A percentile compares a stretch with the other conserved stretches of the same genome.
Conservation (phyloP, 2,888 invertebrate species). For the Apodemia zela region DNA sequence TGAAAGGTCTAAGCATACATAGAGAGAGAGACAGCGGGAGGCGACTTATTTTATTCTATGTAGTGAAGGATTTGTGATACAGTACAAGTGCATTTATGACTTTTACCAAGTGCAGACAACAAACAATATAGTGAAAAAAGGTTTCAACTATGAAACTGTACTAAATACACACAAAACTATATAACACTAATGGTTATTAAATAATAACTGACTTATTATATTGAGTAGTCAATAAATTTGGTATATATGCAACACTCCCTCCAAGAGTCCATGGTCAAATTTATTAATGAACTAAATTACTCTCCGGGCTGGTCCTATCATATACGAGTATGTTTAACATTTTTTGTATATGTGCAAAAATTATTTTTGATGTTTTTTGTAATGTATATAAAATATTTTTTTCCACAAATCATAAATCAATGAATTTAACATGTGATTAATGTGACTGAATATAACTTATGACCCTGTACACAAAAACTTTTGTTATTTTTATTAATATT, state of each 20-base stretch:
- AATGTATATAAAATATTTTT: slow-evolving; percentile 39
- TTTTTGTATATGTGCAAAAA: not conserved
- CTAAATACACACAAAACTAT: not conserved
- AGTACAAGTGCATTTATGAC: no score
- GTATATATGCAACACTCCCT: not conserved
- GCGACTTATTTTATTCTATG: no score
- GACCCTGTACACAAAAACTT: slow-evolving; percentile 35
- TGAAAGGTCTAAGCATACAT: no score
- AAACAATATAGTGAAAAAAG: not conserved
- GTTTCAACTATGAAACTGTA: not conserved
- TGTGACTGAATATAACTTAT: slow-evolving; percentile 57
- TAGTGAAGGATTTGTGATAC: no score
- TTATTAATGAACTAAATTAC: not conserved
- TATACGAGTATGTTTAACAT: not conserved
- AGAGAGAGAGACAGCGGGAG: no score
- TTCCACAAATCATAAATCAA: slow-evolving; percentile 43
- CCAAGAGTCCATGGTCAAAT: not conserved
- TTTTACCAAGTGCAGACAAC: no score
- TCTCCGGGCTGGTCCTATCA: not conserved
- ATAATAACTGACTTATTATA: not conserved
- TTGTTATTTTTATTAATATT: slow-evolving; percentile 40
- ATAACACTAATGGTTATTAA: not conserved
- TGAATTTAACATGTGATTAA: slow-evolving; percentile 59
- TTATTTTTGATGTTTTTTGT: slow-evolving; percentile 29
- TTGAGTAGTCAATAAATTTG: not conserved